phyloP scores from a whole-genome alignment of 2,113 vertebrate species.

The Bos taurus region ARS-UCD2.0 NC_037343.1:24916501-24917000 shows the following conservation, averaged over 20 bases:
- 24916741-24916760: not conserved
- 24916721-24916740: not conserved
- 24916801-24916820: not conserved
- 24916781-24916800: not conserved
- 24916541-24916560: not conserved
- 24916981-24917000: not conserved
- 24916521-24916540: not conserved
- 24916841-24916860: not conserved
- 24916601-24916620: not conserved
- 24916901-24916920: not conserved
- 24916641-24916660: not conserved
- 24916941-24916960: too few relatives aligned
- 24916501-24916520: not conserved
- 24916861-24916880: not conserved
- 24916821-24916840: not conserved
- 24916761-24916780: not conserved
- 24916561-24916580: not conserved
- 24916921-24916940: not conserved
- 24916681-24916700: not conserved
- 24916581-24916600: not conserved
- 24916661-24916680: not conserved
- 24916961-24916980: not conserved
- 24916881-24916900: not conserved
- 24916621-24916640: not conserved
- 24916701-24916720: not conserved